Percentiles rank a stretch among this genome's conserved stretches.
These are phyloP conservation scores for Aporophyla nigra DNA, from an alignment of 2,888 invertebrate genomes.

Conservation along the genomic window DNA sequence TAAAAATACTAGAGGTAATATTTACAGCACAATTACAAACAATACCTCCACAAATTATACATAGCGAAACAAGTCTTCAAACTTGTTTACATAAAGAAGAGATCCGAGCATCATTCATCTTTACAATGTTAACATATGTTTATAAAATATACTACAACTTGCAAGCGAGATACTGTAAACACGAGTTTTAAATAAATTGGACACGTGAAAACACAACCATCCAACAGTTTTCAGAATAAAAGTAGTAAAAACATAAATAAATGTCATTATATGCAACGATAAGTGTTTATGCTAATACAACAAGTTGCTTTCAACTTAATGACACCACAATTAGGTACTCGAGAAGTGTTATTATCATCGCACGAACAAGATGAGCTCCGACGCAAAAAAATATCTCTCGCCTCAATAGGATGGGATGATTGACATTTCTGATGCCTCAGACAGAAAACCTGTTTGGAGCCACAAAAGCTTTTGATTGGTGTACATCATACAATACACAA, in stretches of 20 bases:
- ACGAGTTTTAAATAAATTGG: conserved; percentile 52
- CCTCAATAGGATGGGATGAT: conserved; percentile 76
- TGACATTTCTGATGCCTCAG: conserved; percentile 75
- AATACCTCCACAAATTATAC: conserved; percentile 19
- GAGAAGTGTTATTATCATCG: conserved; percentile 75
- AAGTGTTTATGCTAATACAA: conserved; percentile 74
- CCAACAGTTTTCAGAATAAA: conserved; percentile 25
- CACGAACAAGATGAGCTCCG: conserved; percentile 69
- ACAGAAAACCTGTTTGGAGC: conserved; percentile 71
- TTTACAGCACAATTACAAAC: conserved; percentile 39
- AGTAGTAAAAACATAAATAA: conserved; percentile 44
- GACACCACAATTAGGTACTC: conserved; percentile 75
- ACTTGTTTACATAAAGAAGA: conserved; percentile 53
- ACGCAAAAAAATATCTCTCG: conserved; percentile 71
- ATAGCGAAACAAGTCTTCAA: conserved; percentile 44
- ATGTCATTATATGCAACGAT: conserved; percentile 59
- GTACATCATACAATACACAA: conserved; percentile 37
- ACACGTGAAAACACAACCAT: conserved; percentile 45
- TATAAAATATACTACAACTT: conserved; percentile 29
- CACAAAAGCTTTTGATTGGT: conserved; percentile 63
- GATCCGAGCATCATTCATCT: conserved; percentile 51
- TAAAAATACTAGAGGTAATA: conserved; percentile 39
- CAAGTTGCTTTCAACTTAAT: conserved; percentile 72
- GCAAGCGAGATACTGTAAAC: conserved; percentile 47
- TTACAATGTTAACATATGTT: conserved; percentile 59